Base-by-base conservation (phyloP, 1,140 invertebrate genomes). In the Helicoverpa zea region DNA sequence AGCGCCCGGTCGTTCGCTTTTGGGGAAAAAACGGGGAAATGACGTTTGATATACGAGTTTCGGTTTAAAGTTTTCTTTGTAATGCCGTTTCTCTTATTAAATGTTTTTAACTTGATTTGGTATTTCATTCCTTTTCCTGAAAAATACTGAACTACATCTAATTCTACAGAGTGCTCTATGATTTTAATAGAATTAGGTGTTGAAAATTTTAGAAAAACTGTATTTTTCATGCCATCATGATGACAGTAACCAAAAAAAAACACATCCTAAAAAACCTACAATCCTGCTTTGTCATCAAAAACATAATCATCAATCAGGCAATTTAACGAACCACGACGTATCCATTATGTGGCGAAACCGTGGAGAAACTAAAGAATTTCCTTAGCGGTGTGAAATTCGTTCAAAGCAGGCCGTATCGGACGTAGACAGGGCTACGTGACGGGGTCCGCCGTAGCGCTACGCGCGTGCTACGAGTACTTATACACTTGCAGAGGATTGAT, bases 391-490 rank as follows among this genome's bases (percentile, higher is more conserved):
- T 78, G 23, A 79, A 72, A 72, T 64, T 52, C 14, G 64, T 79
- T 16, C 49, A 16, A 51, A 59, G 51, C 30, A 64, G 51, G 23
- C 64, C 68, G 75, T 79, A 79, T 63, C 23, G 35, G 52, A 54
- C 82, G 76, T 79, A 83, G 79, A 59, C 56, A 49, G 81, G 49
- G 59, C 64, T 23, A 16, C 49, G 79, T 68, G 82, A 86, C 81
- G 80, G 16, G 51, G 14, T 49, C 30, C 66, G 81, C 58, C 87
- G 87, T 91, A 88, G 86, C 83, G 64, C 86, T 87, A 86, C 87
- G 87, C 75, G 83, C 86, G 86, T 83, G 85, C 86, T 87, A 86
- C 85, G 88, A 85, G 79, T 83, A 83, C 47, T 73, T 61, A 61
- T 29, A 52, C 12, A 61, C 16, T 61, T 61, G 73, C 29, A 61